Evolutionary conservation across 2,113 vertebrate species (phyloP).

Genomic region (Cariama cristata): DNA sequence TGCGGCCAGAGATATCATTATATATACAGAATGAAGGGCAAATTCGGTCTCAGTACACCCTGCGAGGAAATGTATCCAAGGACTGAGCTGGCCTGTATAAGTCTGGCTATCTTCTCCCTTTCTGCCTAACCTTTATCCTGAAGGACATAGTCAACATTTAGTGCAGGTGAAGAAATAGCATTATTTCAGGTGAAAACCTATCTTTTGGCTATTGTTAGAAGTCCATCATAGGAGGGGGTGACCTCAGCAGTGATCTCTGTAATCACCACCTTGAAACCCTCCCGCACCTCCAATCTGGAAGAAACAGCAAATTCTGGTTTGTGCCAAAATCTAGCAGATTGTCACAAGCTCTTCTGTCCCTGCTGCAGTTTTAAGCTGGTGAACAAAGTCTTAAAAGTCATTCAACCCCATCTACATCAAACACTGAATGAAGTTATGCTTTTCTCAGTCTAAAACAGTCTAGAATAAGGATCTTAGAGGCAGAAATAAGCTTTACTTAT

Average conservation of each 20-base stretch:
- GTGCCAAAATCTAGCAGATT: neutral
- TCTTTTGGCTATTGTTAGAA: neutral
- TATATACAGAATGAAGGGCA: neutral
- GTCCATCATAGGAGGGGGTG: neutral
- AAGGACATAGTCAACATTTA: neutral
- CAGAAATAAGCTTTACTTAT: neutral
- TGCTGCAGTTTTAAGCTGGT: neutral
- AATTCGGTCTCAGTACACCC: neutral
- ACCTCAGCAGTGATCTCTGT: neutral
- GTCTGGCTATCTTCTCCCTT: neutral
- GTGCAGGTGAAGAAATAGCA: neutral
- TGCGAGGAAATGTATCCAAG: neutral
- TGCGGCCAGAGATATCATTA: constrained; percentile 27
- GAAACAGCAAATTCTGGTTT: neutral
- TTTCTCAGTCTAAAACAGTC: neutral
- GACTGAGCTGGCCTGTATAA: neutral
- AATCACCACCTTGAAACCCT: neutral
- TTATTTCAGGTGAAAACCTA: neutral
- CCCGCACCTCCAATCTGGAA: neutral
- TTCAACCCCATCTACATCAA: neutral
- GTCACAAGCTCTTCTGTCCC: neutral
- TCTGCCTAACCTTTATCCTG: neutral
- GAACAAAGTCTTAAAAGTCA: neutral
- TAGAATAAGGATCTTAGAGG: neutral
- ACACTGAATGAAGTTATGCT: neutral